A percentile compares a stretch with the other conserved stretches of the same genome.
phyloP scores from a whole-genome alignment of 1,140 invertebrate genomes.

The Nebria ingens region DNA sequence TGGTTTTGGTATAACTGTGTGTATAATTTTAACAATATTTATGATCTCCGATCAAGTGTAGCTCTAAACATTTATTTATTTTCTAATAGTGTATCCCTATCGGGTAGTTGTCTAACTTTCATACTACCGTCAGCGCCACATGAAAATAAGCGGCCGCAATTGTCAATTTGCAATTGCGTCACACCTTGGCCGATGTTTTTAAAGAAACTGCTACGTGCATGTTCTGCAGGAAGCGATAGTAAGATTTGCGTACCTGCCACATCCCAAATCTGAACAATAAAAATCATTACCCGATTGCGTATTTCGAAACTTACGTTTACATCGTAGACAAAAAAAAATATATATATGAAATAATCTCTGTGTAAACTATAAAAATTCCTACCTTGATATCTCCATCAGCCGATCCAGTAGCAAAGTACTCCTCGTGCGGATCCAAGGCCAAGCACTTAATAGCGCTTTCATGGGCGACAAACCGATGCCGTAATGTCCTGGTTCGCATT shows the following conservation, averaged over 20 bases:
- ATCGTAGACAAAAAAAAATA: no score
- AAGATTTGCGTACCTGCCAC: conserved; percentile 75
- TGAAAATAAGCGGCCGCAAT: conserved; percentile 79
- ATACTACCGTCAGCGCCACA: conserved; percentile 98
- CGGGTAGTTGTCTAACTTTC: conserved; percentile 87
- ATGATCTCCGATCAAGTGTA: no score
- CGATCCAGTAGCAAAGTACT: conserved; percentile 94
- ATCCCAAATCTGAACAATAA: conserved; percentile 90
- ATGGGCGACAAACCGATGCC: conserved; percentile 85
- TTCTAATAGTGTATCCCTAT: conserved; percentile 42
- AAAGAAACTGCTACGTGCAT: conserved; percentile 87
- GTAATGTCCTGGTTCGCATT: conserved; percentile 74
- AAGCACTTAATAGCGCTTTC: conserved; percentile 91
- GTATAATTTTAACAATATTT: no score
- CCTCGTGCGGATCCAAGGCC: conserved; percentile 86
- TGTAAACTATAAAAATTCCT: no score
- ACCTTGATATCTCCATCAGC: conserved; percentile 99
- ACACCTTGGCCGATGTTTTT: conserved; percentile 95
- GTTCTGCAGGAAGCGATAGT: conserved; percentile 84
- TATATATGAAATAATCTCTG: conserved; percentile 1
- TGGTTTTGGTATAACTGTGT: no score
- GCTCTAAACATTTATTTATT: neutral
- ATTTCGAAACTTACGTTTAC: no score
- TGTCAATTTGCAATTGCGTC: conserved; percentile 86
- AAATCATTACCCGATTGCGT: no score